Base-by-base conservation (phyloP, 2,797 vertebrate species). In the Nasua narica region DNA sequence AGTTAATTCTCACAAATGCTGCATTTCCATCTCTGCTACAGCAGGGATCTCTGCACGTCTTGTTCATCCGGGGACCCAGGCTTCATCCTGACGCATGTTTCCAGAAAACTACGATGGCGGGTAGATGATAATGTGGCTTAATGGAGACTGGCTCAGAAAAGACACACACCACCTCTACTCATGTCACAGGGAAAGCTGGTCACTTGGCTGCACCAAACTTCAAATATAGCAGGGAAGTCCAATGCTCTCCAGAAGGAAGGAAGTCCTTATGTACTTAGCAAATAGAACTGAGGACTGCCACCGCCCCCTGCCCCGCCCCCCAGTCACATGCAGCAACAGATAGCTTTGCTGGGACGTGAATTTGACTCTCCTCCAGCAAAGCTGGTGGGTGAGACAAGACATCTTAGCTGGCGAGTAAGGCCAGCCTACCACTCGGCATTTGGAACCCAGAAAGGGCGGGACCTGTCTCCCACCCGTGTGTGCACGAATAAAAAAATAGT, bases 251-350 rank as follows among this genome's bases (percentile, higher is more conserved):
- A 54, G 52, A 92, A 18, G 29, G 43, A 84, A 56, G 21, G 50
- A 84, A 56, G 25, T 12, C 27, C 35, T 43, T 25, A 35, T 1
- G 0, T 25, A 25, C 15, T 67, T 43, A 67, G 37, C 27, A 88
- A 50, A 32, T 18, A 60, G 32, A 19, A 1, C 69, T 13, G 16
- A 29, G 2, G 40, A 5, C 18, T 40, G 5, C 5, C 37, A 54
- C 1, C 13, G 8, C 23, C 54, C 48, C 23, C 4, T 25, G 52
- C 29, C 3, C 48, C 48, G 14, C 11, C 6, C 46, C 46, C 46
- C 6, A 9, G 11, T n/a, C 60, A 10, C 8, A 12, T 3, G 7
- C 46, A 52, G 10, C 1, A 0, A 0, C 1, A 13, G 7, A 4
- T 9, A 50, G 69, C 29, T 72, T 43, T 81, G 52, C 83, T 69